Conservation (phyloP, 2,797 vertebrate genomes). For the Avahi laniger region DNA sequence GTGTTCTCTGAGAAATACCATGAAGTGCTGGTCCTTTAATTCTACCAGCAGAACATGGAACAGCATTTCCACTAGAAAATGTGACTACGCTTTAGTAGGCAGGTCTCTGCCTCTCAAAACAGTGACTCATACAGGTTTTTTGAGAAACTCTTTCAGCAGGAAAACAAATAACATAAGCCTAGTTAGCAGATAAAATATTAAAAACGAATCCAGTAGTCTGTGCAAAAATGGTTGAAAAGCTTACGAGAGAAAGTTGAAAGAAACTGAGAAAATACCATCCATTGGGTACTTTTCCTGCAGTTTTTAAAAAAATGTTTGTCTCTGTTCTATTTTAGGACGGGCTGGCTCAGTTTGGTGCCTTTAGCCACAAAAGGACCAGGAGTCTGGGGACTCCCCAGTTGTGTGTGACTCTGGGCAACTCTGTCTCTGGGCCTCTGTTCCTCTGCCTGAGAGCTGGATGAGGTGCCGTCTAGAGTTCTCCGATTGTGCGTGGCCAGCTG, state of each 20-base stretch:
- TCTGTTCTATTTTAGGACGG: not conserved
- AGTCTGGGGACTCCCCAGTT: not conserved
- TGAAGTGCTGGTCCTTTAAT: not conserved
- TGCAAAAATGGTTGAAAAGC: conserved; percentile 2
- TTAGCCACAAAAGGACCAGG: not conserved
- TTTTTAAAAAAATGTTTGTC: not conserved
- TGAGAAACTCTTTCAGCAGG: conserved; percentile 14
- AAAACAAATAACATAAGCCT: not conserved
- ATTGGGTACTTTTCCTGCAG: not conserved
- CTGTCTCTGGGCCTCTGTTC: not conserved
- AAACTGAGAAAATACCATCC: not conserved
- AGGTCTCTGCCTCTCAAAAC: not conserved
- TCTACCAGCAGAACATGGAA: not conserved
- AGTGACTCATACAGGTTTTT: conserved; percentile 46
- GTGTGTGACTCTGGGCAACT: not conserved
- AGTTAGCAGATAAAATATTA: conserved; percentile 16
- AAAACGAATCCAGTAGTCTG: conserved; percentile 36
- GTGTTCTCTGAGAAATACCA: not conserved
- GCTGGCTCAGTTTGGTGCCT: not conserved
- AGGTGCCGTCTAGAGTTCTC: not conserved
- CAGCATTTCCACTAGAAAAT: not conserved
- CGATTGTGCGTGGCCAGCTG: not conserved
- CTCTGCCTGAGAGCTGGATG: not conserved
- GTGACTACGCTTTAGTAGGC: not conserved
- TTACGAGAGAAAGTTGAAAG: not conserved